phyloP scores from a whole-genome alignment of 2,797 vertebrate genomes.

The Tachyglossus aculeatus region DNA sequence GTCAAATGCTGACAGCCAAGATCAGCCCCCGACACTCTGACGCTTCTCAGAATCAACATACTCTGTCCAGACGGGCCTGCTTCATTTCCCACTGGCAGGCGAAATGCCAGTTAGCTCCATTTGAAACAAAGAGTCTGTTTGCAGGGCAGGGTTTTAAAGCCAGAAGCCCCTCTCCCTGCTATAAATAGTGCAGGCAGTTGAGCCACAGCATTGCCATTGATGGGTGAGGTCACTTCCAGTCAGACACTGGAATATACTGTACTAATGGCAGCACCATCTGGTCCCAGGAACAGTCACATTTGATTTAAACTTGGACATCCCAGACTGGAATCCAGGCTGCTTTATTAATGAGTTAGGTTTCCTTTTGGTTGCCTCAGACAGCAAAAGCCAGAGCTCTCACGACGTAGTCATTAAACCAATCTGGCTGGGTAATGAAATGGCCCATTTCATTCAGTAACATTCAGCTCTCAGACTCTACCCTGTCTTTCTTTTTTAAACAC shows the following conservation, averaged over 20 bases:
- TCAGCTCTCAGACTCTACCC: neutral
- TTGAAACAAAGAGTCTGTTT: conserved; percentile 49
- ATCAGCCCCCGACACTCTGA: conserved; percentile 55
- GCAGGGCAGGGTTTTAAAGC: conserved; percentile 53
- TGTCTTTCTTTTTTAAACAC: neutral
- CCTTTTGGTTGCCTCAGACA: conserved; percentile 49
- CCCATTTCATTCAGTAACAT: neutral
- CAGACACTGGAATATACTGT: conserved; percentile 69
- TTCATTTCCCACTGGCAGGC: conserved; percentile 29
- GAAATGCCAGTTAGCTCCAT: conserved; percentile 38
- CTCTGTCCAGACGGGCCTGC: conserved; percentile 34
- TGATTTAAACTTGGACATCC: conserved; percentile 74
- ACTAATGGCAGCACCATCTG: conserved; percentile 81
- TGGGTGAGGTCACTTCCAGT: conserved; percentile 83
- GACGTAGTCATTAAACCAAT: neutral
- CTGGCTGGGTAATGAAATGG: neutral
- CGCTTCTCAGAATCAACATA: conserved; percentile 38
- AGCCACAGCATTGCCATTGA: conserved; percentile 69
- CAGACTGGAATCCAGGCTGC: conserved; percentile 55
- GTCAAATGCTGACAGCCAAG: conserved; percentile 34
- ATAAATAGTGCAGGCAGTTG: conserved; percentile 70
- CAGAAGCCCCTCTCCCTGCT: conserved; percentile 54
- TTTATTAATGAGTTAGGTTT: conserved; percentile 71
- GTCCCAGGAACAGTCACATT: conserved; percentile 59
- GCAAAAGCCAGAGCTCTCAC: conserved; percentile 41